Percentiles rank a stretch among this genome's conserved stretches.
These are phyloP conservation scores for Busseola fusca DNA, from an alignment of 2,888 invertebrate species.

Conservation along the genomic window DNA sequence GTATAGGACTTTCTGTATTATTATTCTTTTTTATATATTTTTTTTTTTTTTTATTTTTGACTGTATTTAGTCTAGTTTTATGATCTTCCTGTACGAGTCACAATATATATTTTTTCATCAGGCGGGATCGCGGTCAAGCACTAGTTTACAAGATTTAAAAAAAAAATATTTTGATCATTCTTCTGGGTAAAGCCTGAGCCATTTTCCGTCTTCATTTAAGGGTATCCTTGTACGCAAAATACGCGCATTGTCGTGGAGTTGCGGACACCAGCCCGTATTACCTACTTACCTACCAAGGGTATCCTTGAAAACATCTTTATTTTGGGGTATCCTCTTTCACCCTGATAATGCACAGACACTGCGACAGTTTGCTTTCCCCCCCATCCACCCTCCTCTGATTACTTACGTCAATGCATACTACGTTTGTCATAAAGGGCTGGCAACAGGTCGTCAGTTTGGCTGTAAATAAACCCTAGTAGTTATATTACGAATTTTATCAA, in stretches of 20 bases:
- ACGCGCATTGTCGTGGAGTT: too few species aligned
- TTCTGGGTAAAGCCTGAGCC: neutral
- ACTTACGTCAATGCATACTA: conserved; percentile 42
- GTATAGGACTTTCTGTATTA: too few species aligned
- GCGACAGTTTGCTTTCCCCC: conserved; percentile 27
- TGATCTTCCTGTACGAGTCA: too few species aligned
- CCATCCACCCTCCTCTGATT: neutral
- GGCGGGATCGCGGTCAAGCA: too few species aligned
- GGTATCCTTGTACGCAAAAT: too few species aligned
- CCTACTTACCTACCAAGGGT: too few species aligned
- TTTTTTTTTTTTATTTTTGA: too few species aligned
- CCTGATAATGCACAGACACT: conserved; percentile 5
- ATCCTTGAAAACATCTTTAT: conserved; percentile 5
- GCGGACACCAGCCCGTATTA: too few species aligned
- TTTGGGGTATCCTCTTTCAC: conserved; percentile 12
- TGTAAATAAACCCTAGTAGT: neutral
- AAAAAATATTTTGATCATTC: neutral
- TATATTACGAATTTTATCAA: neutral
- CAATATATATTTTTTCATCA: too few species aligned
- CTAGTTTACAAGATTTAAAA: too few species aligned
- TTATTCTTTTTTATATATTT: too few species aligned
- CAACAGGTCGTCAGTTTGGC: conserved; percentile 39
- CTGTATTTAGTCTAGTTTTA: too few species aligned
- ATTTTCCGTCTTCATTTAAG: conserved; percentile 20
- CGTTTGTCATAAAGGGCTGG: conserved; percentile 7